A percentile compares a stretch with the other conserved stretches of the same genome.
These are phyloP conservation scores for Falco punctatus DNA, from an alignment of 2,113 vertebrate genomes.

Conservation along the genomic window DNA sequence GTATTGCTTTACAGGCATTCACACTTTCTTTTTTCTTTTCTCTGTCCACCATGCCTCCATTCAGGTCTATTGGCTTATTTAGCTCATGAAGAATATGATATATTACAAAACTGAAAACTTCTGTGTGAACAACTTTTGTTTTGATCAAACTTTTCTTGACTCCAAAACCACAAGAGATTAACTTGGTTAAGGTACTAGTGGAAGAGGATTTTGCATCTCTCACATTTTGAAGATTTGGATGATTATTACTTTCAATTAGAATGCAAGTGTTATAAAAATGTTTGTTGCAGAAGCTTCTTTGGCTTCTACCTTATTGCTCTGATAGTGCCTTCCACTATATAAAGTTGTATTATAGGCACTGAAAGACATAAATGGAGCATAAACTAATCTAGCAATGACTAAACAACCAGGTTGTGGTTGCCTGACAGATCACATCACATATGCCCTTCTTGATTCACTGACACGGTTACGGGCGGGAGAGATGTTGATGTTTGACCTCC, in stretches of 20 bases:
- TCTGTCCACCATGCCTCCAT: background rate
- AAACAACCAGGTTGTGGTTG: background rate
- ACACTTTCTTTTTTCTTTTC: background rate
- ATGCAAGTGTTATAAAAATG: background rate
- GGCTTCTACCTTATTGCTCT: background rate
- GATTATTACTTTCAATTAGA: background rate
- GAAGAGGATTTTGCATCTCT: background rate
- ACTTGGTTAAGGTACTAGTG: background rate
- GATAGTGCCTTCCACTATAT: background rate
- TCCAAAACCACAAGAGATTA: background rate
- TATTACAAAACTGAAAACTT: background rate
- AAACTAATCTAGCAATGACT: background rate
- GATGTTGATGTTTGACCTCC: conserved; percentile 9
- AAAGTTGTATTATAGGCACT: background rate
- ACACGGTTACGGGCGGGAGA: rapidly evolving
- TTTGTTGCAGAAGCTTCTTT: background rate
- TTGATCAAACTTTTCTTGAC: background rate
- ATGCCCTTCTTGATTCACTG: background rate
- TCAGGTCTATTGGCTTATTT: background rate
- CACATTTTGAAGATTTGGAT: background rate
- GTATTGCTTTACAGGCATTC: background rate
- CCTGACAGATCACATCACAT: background rate
- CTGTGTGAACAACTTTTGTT: background rate
- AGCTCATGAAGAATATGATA: rapidly evolving
- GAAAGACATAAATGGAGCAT: background rate